Conservation (phyloP, 2,888 invertebrate genomes). For the Mechanitis messenoides region DNA sequence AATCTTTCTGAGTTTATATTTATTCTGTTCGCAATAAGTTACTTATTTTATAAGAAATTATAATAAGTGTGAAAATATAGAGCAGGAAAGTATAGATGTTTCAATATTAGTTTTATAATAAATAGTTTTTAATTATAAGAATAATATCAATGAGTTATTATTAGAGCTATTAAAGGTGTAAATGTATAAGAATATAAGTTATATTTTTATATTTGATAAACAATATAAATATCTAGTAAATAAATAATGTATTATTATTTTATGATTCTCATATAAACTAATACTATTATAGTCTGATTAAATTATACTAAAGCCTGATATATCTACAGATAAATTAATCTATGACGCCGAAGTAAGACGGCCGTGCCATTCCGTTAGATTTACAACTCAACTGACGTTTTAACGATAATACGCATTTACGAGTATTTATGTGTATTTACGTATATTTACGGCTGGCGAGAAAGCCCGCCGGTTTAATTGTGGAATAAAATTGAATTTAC, state of each 20-base stretch:
- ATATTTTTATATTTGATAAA: too few relatives aligned
- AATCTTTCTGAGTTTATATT: slow-evolving; percentile 2
- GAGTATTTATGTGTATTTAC: slow-evolving; percentile 72
- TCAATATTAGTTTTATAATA: neutral
- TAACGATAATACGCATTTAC: slow-evolving; percentile 76
- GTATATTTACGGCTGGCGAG: slow-evolving; percentile 66
- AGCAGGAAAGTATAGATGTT: neutral
- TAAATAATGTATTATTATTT: neutral
- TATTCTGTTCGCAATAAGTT: slow-evolving; percentile 6
- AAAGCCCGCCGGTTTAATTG: slow-evolving; percentile 73
- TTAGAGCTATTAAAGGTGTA: too few relatives aligned
- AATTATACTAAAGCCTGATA: slow-evolving; percentile 14
- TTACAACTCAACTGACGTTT: slow-evolving; percentile 70
- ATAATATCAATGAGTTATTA: too few relatives aligned
- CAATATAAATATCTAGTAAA: too few relatives aligned
- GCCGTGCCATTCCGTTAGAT: slow-evolving; percentile 56
- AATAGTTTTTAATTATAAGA: too few relatives aligned
- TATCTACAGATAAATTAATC: slow-evolving; percentile 29
- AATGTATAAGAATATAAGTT: too few relatives aligned
- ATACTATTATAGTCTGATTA: neutral
- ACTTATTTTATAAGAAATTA: slow-evolving; percentile 6
- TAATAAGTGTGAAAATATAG: slow-evolving; percentile 2
- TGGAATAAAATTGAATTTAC: slow-evolving; percentile 76
- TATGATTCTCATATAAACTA: neutral
- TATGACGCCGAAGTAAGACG: slow-evolving; percentile 42